Evolutionary conservation across 2,888 invertebrate genomes (phyloP).

Genomic region (Aphidius colemani): DNA sequence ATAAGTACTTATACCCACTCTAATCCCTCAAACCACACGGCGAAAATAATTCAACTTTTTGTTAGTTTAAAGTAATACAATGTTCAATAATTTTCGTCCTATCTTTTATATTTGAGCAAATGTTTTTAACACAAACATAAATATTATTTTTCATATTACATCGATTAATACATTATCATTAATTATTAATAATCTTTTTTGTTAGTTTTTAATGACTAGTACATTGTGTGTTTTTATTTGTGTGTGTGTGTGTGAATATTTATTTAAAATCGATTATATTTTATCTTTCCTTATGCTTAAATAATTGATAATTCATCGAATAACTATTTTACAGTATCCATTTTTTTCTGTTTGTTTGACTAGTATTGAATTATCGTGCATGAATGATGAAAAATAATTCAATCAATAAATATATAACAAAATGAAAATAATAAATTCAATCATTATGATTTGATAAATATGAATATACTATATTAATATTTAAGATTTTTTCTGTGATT

Average conservation of each 20-base stretch:
- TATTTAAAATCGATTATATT: slow-evolving; percentile 7
- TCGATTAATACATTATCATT: neutral
- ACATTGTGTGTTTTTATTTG: neutral
- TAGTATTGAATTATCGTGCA: slow-evolving; percentile 41
- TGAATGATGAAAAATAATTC: neutral
- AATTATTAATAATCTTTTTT: neutral
- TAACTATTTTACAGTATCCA: neutral
- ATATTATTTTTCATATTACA: slow-evolving; percentile 26
- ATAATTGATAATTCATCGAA: no score
- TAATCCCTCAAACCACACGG: no score
- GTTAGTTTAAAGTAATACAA: neutral
- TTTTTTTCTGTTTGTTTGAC: slow-evolving; percentile 43
- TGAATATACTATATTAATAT: slow-evolving; percentile 5
- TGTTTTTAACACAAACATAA: slow-evolving; percentile 43
- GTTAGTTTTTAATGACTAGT: slow-evolving; percentile 30
- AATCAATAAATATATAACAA: slow-evolving; percentile 2
- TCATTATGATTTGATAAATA: slow-evolving; percentile 4
- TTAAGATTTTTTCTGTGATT: slow-evolving; percentile 5
- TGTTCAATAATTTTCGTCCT: slow-evolving; percentile 32
- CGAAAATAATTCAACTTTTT: no score
- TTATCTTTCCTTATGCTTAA: slow-evolving; percentile 12
- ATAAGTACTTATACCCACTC: no score
- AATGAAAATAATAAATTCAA: slow-evolving; percentile 4
- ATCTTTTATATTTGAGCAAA: slow-evolving; percentile 46
- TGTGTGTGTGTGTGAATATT: neutral